Evolutionary conservation across 1,140 invertebrate species (phyloP).

Genomic region (Alviniconcha marisindica): DNA sequence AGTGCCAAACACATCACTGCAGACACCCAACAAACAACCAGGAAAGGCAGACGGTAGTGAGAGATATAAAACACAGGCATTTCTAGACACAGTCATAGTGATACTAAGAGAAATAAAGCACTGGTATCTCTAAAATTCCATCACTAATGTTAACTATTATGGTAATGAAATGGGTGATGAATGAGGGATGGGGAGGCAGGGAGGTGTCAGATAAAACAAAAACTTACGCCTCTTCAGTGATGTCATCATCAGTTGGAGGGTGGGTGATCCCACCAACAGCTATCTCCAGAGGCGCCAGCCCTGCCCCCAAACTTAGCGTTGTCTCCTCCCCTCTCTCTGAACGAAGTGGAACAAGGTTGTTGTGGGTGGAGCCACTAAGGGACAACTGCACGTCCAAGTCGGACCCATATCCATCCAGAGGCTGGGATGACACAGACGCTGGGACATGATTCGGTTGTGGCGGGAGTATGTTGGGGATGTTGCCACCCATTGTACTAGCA

Average conservation of each 20-base stretch:
- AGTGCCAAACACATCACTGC: no score
- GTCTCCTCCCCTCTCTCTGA: neutral
- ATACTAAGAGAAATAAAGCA: no score
- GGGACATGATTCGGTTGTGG: slow-evolving; percentile 14
- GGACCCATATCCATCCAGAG: neutral
- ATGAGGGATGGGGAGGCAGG: no score
- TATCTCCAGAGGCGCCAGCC: slow-evolving; percentile 31
- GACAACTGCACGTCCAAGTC: neutral
- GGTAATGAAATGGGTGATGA: no score
- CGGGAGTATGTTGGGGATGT: neutral
- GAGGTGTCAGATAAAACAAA: no score
- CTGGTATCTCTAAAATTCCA: no score
- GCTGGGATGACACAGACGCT: neutral
- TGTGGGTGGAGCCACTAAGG: neutral
- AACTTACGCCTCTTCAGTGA: slow-evolving; percentile 36
- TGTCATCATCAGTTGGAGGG: slow-evolving; percentile 6
- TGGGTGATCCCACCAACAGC: slow-evolving; percentile 27
- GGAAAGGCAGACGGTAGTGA: no score
- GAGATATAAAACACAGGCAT: no score
- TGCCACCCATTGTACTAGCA: neutral
- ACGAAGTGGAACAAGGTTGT: neutral
- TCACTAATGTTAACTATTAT: no score
- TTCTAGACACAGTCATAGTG: no score
- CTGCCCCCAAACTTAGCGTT: neutral
- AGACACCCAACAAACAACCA: no score